Base-by-base conservation (phyloP, 2,888 invertebrate species). In the Eugnorisma glareosa region DNA sequence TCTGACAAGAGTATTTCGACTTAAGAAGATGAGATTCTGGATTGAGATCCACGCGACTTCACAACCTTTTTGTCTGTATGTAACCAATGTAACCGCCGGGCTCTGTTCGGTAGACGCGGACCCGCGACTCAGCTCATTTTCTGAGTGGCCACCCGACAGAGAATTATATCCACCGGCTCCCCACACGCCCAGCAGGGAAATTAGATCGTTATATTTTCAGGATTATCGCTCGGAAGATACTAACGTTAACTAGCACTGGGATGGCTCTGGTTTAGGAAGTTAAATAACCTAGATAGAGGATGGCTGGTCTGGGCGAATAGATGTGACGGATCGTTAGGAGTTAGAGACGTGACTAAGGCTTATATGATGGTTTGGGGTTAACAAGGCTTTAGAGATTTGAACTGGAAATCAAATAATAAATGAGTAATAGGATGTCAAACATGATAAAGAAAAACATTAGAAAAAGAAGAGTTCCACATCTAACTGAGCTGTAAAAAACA, bases 41-140 rank as follows among this genome's bases (percentile, higher is more conserved):
- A n/a, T n/a, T n/a, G n/a, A n/a, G n/a, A n/a, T n/a, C 24, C n/a
- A 8, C 70, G 31, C 70, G 18, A 54, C 13, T 48, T 54, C 10
- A 18, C 66, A 51, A 28, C 13, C 31, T 40, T 18, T 8, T 13
- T 0, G 10, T 6, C 89, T 18, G 89, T 91, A 82, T 88, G 89
- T 89, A 4, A 11, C n/a, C 24, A 54, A 54, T 51, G 75, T 85
- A 86, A 86, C 87, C 82, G 86, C 69, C 82, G 78, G 86, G 86
- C 74, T 83, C 82, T 86, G 83, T 84, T 86, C 90, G 82, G 88
- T 91, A 91, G 90, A 90, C 86, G 77, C 89, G 89, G 88, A 90
- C 90, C 90, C 90, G 90, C 94, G 90, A 92, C 87, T 93, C 94
- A 92, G 94, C 93, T 93, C 92, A 92, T 92, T 94, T 92, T 91